phyloP scores from a whole-genome alignment of 1,140 invertebrate species.

The Magallana gigas region DNA sequence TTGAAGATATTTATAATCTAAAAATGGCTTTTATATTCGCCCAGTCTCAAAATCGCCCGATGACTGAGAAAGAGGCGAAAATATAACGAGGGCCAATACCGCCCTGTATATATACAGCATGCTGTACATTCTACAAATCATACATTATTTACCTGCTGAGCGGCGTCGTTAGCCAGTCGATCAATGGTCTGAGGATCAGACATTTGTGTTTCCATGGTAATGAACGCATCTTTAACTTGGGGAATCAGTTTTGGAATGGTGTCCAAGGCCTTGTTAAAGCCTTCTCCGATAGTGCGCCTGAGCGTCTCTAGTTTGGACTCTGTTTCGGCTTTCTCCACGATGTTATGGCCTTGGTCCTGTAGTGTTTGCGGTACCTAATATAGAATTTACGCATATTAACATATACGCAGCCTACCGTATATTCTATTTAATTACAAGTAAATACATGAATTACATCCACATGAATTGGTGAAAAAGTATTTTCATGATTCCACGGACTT shows the following conservation, averaged over 20 bases:
- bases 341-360: not conserved
- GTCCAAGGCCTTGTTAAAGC: not conserved
- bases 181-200: conserved; percentile 21
- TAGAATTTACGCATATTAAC: not conserved
- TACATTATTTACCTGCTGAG: not conserved
- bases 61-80: too few species aligned
- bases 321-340: conserved; percentile 4
- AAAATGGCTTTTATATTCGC: too few species aligned
- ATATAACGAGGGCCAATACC: too few species aligned
- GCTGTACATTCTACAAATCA: too few species aligned
- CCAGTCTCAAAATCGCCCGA: too few species aligned
- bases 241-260: conserved; percentile 29
- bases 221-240: conserved; percentile 24
- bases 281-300: not conserved
- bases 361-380: not conserved
- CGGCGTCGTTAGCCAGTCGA: conserved; percentile 1
- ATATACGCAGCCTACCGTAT: too few species aligned
- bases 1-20: too few species aligned
- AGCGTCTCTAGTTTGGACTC: conserved; percentile 30
- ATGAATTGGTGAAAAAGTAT: too few species aligned
- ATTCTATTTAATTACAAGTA: too few species aligned
- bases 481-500: too few species aligned
- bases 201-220: not conserved
- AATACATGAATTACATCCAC: too few species aligned
- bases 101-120: too few species aligned